Percentiles rank a stretch among this genome's conserved stretches.
These are phyloP conservation scores for Heterocephalus glaber DNA, from an alignment of 2,113 vertebrate genomes.

Conservation along the genomic window DNA sequence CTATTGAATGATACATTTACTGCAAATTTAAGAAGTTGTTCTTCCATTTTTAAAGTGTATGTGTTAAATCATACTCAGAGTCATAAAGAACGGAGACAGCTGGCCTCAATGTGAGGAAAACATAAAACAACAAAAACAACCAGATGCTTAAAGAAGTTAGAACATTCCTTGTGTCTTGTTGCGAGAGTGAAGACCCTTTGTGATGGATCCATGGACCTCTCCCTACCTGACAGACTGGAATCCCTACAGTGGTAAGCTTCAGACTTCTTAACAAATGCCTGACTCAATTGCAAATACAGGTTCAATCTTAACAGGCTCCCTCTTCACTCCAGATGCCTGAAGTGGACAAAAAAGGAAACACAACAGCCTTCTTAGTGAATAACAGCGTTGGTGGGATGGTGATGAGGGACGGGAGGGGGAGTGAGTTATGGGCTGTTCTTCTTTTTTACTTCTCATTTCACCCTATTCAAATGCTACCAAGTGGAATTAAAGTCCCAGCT, in stretches of 20 bases:
- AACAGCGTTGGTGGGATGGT: not conserved
- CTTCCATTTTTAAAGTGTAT: conserved; percentile 81
- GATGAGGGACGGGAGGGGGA: not conserved
- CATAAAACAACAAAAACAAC: not conserved
- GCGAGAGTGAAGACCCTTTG: not conserved
- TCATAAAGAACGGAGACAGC: conserved; percentile 79
- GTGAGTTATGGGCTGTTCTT: rapidly evolving
- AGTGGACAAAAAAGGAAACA: not conserved
- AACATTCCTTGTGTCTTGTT: conserved; percentile 9
- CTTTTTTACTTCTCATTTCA: not conserved
- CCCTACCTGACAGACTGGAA: not conserved
- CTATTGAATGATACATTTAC: conserved; percentile 80
- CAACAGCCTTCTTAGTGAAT: not conserved
- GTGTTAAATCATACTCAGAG: conserved; percentile 84
- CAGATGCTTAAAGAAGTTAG: not conserved
- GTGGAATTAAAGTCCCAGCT: not conserved
- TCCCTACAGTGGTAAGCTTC: not conserved
- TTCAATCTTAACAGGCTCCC: not conserved
- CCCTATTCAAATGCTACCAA: not conserved
- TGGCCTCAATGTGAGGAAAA: conserved; percentile 24
- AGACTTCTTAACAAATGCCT: not conserved
- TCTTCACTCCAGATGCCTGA: conserved; percentile 5
- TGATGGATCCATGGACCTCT: not conserved
- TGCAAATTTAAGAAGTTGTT: conserved; percentile 83
- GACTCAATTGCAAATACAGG: not conserved